Conservation (phyloP, 2,797 vertebrate species). For the Euthynnus affinis region DNA sequence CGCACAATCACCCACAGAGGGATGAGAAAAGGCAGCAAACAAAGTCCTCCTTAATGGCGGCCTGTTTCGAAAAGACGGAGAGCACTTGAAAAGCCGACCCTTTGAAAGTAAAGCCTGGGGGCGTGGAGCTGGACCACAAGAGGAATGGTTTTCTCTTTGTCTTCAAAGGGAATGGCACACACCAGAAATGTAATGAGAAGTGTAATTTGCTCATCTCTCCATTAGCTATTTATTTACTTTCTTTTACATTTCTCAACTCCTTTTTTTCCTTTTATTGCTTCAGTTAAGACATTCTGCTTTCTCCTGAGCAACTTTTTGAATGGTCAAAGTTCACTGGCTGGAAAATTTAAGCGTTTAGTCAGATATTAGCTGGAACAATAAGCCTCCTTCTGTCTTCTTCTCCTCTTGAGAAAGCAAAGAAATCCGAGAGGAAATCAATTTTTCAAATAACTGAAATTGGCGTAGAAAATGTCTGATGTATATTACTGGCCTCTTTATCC, state of each 20-base stretch:
- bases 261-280: background rate
- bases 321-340: background rate
- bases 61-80: conserved; percentile 45
- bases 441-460: background rate
- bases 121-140: conserved; percentile 42
- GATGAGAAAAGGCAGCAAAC: conserved; percentile 43
- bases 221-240: conserved; percentile 10
- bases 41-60: conserved; percentile 56
- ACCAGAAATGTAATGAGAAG: conserved; percentile 6
- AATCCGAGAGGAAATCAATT: background rate
- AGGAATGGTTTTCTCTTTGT: conserved; percentile 7
- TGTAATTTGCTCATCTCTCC: conserved; percentile 6
- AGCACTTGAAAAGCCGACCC: conserved; percentile 53
- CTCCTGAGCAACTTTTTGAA: conserved; percentile 1
- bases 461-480: background rate
- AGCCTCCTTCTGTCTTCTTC: background rate
- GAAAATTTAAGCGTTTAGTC: background rate
- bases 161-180: conserved; percentile 21
- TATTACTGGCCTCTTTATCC: background rate
- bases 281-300: background rate
- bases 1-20: conserved; percentile 1
- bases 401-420: background rate
- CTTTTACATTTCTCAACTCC: background rate
- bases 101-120: conserved; percentile 69
- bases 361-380: background rate